Conservation (phyloP, 2,113 vertebrate genomes). For the Promerops cafer region DNA sequence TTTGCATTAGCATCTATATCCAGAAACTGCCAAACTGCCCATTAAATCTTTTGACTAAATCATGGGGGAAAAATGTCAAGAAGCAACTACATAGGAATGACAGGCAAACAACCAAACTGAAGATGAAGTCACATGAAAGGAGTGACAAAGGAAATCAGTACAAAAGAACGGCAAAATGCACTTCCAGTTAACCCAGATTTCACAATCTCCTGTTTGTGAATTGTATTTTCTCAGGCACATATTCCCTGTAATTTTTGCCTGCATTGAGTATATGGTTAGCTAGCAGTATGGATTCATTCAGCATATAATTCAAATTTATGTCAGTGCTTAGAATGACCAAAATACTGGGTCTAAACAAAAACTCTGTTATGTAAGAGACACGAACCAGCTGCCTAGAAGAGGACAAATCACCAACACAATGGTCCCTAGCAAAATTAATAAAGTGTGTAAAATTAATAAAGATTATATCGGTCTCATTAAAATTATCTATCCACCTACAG, state of each 20-base stretch:
- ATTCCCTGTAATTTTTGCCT: not conserved
- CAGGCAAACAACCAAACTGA: not conserved
- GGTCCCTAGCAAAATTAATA: not conserved
- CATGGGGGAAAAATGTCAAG: not conserved
- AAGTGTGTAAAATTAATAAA: not conserved
- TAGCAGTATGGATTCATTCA: not conserved
- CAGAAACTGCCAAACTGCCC: not conserved
- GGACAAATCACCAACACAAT: not conserved
- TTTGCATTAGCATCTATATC: not conserved
- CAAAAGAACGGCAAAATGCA: not conserved
- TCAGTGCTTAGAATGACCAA: not conserved
- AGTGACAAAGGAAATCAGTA: conserved; percentile 28
- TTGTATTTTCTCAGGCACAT: not conserved
- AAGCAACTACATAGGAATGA: not conserved
- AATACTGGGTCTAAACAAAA: not conserved
- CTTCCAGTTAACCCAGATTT: not conserved
- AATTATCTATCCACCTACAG: not conserved
- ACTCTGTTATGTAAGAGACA: not conserved
- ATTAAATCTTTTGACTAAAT: conserved; percentile 25
- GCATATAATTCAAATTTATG: not conserved
- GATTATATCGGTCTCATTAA: not conserved
- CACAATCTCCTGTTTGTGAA: not conserved
- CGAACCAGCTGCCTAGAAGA: not conserved
- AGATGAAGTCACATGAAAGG: conserved; percentile 22
- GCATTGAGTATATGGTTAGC: not conserved